Percentiles rank a stretch among this genome's conserved stretches.
These are phyloP conservation scores for Aurelia aurita complex sp. Pacific DNA, from an alignment of 30 jellyfish, hydroid and myxozoan species.

Conservation along the genomic window DNA sequence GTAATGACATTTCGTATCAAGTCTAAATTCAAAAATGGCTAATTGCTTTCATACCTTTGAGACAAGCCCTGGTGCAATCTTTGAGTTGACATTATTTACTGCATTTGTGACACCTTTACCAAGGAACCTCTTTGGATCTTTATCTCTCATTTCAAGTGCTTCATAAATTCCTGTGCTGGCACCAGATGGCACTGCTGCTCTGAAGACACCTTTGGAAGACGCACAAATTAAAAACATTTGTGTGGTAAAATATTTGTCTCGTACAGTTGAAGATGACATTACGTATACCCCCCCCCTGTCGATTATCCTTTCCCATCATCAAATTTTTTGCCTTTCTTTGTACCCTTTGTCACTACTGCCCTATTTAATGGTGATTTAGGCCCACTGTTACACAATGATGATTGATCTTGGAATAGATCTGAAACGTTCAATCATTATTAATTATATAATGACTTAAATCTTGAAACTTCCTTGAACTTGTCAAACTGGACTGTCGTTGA, in stretches of 20 bases:
- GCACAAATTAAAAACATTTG: not conserved
- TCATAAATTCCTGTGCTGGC: conserved; percentile 99
- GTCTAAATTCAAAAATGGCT: not conserved
- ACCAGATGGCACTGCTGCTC: conserved; percentile 99
- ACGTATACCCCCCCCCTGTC: too few species aligned
- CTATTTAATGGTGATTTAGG: too few species aligned
- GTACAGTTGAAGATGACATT: too few species aligned
- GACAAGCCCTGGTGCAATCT: conserved; percentile 88
- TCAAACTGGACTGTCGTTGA: too few species aligned
- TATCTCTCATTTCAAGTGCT: conserved; percentile 97
- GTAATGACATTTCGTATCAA: not conserved
- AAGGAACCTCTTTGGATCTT: conserved; percentile 78
- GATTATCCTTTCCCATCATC: too few species aligned
- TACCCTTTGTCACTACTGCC: too few species aligned
- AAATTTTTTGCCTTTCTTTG: too few species aligned
- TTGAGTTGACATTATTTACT: conserved; percentile 80
- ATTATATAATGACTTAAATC: too few species aligned
- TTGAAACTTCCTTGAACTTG: too few species aligned
- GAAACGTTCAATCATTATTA: too few species aligned
- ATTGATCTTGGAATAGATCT: too few species aligned
- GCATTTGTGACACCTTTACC: conserved; percentile 97
- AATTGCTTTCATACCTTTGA: conserved; percentile 56
- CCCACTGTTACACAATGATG: too few species aligned
- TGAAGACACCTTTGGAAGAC: conserved; percentile 72
- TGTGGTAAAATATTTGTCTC: not conserved